These are phyloP conservation scores for Corythornis cristatus DNA, from an alignment of 2,113 vertebrate genomes.

Conservation along the genomic window DNA sequence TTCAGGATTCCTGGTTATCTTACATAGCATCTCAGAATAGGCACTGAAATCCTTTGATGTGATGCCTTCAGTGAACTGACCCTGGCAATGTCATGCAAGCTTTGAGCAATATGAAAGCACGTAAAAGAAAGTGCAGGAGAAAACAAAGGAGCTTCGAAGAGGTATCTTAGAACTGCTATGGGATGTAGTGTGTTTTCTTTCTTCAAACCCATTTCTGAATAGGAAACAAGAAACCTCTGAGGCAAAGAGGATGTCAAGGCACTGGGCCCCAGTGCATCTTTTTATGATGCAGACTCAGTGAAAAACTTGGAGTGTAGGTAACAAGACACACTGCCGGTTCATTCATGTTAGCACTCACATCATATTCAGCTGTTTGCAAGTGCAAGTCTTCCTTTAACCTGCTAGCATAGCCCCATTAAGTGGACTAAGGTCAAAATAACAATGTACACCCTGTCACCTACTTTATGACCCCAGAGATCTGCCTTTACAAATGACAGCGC, in stretches of 20 bases:
- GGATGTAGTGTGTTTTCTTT: background rate
- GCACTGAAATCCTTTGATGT: background rate
- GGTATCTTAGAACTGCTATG: accelerated
- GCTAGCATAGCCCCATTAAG: background rate
- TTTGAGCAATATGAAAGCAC: background rate
- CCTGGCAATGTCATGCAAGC: background rate
- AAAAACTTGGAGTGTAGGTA: background rate
- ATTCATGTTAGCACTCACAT: background rate
- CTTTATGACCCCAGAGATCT: background rate
- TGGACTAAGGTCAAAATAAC: background rate
- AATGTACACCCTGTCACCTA: background rate
- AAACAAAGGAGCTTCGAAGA: background rate
- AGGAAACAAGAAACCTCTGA: background rate
- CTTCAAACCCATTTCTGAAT: background rate
- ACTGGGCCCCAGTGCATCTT: accelerated
- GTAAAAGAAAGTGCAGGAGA: background rate
- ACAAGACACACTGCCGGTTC: background rate
- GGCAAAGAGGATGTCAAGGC: background rate
- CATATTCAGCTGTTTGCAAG: background rate
- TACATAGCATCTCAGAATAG: background rate
- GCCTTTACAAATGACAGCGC: accelerated
- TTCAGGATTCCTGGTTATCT: background rate
- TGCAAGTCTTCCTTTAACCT: background rate
- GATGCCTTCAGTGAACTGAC: background rate
- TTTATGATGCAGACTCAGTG: background rate